Percentiles rank a stretch among this genome's conserved stretches.
Evolutionary conservation across 2,113 vertebrate genomes (phyloP).

Genomic region (Cervus canadensis): DNA sequence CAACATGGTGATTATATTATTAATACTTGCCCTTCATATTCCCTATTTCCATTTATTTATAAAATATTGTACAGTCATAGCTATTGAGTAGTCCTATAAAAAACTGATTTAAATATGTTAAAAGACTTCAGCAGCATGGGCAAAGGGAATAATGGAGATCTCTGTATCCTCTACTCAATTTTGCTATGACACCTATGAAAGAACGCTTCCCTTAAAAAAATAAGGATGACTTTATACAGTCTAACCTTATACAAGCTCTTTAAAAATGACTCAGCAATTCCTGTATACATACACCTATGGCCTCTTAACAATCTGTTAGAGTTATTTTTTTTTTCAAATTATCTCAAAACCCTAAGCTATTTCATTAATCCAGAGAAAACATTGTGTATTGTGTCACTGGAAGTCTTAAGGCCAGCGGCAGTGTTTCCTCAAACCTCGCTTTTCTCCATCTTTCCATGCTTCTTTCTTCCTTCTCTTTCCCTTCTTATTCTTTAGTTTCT

Average conservation of each 20-base stretch:
- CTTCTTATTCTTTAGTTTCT: neutral
- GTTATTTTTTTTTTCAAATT: neutral
- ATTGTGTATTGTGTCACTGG: neutral
- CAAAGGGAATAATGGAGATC: neutral
- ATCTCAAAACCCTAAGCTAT: neutral
- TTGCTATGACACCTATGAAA: neutral
- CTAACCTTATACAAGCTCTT: neutral
- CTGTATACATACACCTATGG: accelerated
- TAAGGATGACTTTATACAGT: neutral
- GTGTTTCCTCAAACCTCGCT: neutral
- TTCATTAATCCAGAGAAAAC: neutral
- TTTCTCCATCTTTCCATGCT: neutral
- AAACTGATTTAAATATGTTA: neutral
- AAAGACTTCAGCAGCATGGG: neutral
- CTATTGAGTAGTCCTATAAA: neutral
- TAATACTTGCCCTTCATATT: neutral
- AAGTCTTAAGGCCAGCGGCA: neutral
- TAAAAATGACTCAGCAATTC: neutral
- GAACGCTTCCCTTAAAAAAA: neutral
- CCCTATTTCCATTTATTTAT: neutral
- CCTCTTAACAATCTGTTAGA: neutral
- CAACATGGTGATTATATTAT: neutral
- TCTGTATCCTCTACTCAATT: neutral
- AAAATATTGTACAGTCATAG: neutral
- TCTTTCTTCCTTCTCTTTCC: neutral